A percentile compares a stretch with the other conserved stretches of the same genome.
Evolutionary conservation across 2,888 invertebrate species (phyloP).

Genomic region (Athalia circularis): DNA sequence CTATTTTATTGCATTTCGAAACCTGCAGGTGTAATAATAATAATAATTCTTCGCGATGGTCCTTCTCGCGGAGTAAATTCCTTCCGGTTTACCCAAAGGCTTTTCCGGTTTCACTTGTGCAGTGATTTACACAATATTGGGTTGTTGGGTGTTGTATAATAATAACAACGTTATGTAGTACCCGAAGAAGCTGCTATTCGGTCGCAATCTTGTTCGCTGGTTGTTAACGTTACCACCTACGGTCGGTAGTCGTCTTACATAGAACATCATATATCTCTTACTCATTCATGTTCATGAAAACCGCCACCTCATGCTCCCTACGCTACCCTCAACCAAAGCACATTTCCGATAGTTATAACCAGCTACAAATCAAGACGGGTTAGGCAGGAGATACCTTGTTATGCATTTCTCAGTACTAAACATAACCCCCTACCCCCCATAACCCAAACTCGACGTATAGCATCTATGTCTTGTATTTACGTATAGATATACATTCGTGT

Average conservation of each 20-base stretch:
- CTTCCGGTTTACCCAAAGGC: constrained; percentile 24
- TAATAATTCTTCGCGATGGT: not conserved
- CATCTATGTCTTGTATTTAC: too few species aligned
- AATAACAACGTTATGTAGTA: too few species aligned
- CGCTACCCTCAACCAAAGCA: not conserved
- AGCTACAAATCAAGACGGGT: constrained; percentile 27
- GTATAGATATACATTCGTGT: too few species aligned
- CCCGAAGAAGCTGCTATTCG: too few species aligned
- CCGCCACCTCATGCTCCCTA: constrained; percentile 9
- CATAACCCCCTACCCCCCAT: not conserved
- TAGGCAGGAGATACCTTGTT: constrained; percentile 6
- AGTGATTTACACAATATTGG: constrained; percentile 31
- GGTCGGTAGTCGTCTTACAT: too few species aligned
- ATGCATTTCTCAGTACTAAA: constrained; percentile 1
- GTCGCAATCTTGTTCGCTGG: too few species aligned
- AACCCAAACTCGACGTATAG: not conserved
- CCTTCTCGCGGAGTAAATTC: not conserved
- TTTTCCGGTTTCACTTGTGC: constrained; percentile 10
- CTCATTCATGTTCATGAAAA: not conserved
- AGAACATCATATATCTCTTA: not conserved
- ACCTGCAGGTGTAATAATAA: too few species aligned
- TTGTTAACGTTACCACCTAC: too few species aligned
- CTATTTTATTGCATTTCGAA: too few species aligned
- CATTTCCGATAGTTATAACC: constrained; percentile 36
- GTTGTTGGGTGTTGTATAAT: not conserved